A percentile compares a stretch with the other conserved stretches of the same genome.
These are phyloP conservation scores for Tribolium freemani DNA, from an alignment of 2,888 invertebrate species.

Conservation along the genomic window DNA sequence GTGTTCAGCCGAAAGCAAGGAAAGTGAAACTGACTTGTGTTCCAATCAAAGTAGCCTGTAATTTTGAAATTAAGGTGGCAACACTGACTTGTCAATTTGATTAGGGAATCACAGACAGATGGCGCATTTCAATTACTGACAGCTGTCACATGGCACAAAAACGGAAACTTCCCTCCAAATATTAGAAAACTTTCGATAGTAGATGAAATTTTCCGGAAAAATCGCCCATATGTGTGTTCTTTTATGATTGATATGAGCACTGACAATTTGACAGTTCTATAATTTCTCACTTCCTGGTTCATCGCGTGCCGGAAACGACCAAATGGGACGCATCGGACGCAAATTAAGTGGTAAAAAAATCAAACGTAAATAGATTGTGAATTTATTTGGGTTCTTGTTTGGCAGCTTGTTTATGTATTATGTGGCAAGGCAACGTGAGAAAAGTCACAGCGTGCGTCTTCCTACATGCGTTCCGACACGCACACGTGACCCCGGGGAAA, in stretches of 20 bases:
- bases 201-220: neutral
- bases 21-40: no score
- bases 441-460: neutral
- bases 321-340: slow-evolving; percentile 1
- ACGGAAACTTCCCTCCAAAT: neutral
- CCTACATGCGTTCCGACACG: slow-evolving; percentile 15
- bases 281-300: slow-evolving; percentile 7
- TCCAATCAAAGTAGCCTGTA: no score
- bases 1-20: no score
- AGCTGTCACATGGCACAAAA: neutral
- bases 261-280: slow-evolving; percentile 25
- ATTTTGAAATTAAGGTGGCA: no score
- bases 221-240: slow-evolving; percentile 8
- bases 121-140: neutral
- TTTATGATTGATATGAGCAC: neutral
- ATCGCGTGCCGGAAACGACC: neutral
- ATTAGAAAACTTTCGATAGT: neutral
- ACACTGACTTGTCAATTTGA: no score
- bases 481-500: neutral
- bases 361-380: neutral
- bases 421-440: slow-evolving; percentile 13
- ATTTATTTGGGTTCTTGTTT: slow-evolving; percentile 11
- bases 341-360: neutral
- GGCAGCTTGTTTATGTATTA: slow-evolving; percentile 24
- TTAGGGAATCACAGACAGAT: no score